Conservation (phyloP, 2,797 vertebrate genomes). For the Discoglossus pictus region DNA sequence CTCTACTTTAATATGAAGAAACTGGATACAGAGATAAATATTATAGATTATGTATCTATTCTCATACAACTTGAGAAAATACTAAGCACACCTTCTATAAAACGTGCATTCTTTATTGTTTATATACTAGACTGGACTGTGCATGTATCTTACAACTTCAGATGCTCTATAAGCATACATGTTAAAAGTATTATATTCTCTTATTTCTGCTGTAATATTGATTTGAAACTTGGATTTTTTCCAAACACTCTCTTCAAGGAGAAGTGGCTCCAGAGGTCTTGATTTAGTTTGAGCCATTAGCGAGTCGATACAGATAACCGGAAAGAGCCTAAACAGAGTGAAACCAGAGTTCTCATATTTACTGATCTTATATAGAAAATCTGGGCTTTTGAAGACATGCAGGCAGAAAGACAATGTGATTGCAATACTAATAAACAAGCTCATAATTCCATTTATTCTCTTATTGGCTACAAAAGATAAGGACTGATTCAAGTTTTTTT, state of each 20-base stretch:
- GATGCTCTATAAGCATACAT: constrained; percentile 27
- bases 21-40: constrained; percentile 11
- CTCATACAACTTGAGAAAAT: not conserved
- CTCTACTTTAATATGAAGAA: constrained; percentile 21
- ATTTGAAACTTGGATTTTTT: constrained; percentile 35
- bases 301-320: constrained; percentile 49
- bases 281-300: constrained; percentile 51
- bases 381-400: not conserved
- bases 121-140: constrained; percentile 2
- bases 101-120: constrained; percentile 2
- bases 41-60: not conserved
- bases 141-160: constrained; percentile 15
- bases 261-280: constrained; percentile 50
- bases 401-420: constrained; percentile 1
- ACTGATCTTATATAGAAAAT: constrained; percentile 33
- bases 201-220: constrained; percentile 35
- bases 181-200: constrained; percentile 31
- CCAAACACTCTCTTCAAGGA: constrained; percentile 47
- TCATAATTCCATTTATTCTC: no score
- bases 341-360: constrained; percentile 42
- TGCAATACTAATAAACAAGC: constrained; percentile 13
- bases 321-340: constrained; percentile 44
- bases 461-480: no score
- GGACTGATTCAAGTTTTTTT: no score
- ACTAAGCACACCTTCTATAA: not conserved